Conservation (phyloP, 1,140 invertebrate genomes). For the Pemphigus obesinymphae region DNA sequence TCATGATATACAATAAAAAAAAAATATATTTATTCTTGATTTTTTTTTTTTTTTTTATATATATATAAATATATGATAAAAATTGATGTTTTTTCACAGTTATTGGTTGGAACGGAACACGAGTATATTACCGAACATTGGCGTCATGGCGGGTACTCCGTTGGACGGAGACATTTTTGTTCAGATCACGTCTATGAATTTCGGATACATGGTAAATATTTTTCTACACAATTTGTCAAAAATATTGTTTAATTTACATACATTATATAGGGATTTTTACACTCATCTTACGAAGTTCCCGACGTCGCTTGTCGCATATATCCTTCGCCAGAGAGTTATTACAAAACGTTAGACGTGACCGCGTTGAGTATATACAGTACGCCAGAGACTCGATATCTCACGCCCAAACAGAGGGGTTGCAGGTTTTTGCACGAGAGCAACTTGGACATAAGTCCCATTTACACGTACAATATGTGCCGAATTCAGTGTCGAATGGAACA, state of each 20-base stretch:
- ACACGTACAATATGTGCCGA: slow-evolving; percentile 62
- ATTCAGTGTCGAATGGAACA: slow-evolving; percentile 62
- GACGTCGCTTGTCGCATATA: slow-evolving; percentile 56
- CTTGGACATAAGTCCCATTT: slow-evolving; percentile 58
- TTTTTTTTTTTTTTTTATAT: too few species aligned
- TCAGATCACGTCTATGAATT: slow-evolving; percentile 64
- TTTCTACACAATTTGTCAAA: too few species aligned
- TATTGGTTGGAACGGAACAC: slow-evolving; percentile 49
- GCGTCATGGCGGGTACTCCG: slow-evolving; percentile 59
- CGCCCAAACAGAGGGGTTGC: slow-evolving; percentile 59
- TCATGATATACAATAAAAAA: too few species aligned
- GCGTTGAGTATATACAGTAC: slow-evolving; percentile 52
- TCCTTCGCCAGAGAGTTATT: slow-evolving; percentile 52
- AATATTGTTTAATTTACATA: neutral
- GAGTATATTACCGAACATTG: slow-evolving; percentile 40
- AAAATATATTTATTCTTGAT: too few species aligned
- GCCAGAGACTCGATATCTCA: slow-evolving; percentile 51
- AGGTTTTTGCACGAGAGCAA: slow-evolving; percentile 61
- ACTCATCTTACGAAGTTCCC: slow-evolving; percentile 57
- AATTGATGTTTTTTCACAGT: slow-evolving; percentile 42
- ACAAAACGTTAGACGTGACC: slow-evolving; percentile 50
- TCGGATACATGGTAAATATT: slow-evolving; percentile 59
- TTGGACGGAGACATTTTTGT: slow-evolving; percentile 66
- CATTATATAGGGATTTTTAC: slow-evolving; percentile 54
- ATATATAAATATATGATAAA: neutral